Evolutionary conservation across 2,113 vertebrate species (phyloP).

Genomic region (Odocoileus virginianus): DNA sequence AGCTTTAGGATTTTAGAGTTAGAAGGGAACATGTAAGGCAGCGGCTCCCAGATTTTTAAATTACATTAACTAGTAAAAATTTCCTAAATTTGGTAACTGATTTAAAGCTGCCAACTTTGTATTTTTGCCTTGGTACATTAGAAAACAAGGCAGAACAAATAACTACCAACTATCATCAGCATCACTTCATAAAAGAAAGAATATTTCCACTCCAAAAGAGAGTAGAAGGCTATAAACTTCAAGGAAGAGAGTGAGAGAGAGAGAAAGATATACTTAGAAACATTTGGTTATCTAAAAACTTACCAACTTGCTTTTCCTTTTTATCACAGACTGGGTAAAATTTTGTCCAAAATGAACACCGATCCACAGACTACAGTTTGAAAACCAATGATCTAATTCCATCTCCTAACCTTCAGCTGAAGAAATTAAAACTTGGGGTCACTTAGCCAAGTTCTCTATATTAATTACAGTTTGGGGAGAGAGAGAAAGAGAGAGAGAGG

Average conservation of each 20-base stretch:
- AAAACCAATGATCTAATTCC: neutral
- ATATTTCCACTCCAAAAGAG: neutral
- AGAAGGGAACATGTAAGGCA: neutral
- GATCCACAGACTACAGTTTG: neutral
- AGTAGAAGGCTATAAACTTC: neutral
- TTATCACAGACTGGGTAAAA: neutral
- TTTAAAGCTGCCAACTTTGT: neutral
- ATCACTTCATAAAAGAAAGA: neutral
- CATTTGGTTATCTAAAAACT: neutral
- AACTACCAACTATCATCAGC: neutral
- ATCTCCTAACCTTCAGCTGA: neutral
- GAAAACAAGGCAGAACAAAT: neutral
- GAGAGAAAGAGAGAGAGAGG: neutral
- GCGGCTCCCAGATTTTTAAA: neutral
- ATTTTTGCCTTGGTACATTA: neutral
- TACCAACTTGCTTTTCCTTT: neutral
- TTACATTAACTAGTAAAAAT: neutral
- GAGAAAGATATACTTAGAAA: neutral
- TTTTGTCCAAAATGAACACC: neutral
- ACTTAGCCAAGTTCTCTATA: neutral
- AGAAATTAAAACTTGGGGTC: neutral
- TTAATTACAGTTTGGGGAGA: neutral
- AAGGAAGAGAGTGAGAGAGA: accelerated
- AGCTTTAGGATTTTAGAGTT: neutral
- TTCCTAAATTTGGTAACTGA: neutral